Evolutionary conservation across 1,140 invertebrate genomes (phyloP).

Genomic region (Zaprionus ghesquierei): DNA sequence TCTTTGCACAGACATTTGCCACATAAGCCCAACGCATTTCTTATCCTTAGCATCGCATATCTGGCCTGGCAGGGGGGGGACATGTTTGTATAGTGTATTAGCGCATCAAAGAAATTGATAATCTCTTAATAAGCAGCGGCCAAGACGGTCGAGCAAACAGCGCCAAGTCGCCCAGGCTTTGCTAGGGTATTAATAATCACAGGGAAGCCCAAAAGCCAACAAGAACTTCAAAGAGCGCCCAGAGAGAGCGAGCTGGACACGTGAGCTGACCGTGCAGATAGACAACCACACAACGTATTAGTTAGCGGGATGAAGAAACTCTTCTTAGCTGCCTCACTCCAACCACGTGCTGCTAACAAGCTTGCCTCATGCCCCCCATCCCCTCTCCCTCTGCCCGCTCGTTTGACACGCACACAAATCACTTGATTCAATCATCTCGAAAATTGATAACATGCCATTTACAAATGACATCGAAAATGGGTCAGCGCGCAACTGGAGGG

Average conservation of each 20-base stretch:
- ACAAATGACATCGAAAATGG: constrained; percentile 73
- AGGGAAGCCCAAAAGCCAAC: constrained; percentile 64
- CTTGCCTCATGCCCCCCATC: background rate
- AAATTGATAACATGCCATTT: constrained; percentile 83
- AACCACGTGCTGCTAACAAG: background rate
- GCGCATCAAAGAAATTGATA: constrained; percentile 77
- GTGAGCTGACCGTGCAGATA: background rate
- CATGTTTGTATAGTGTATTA: constrained; percentile 42
- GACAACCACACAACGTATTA: no score
- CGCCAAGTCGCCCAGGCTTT: constrained; percentile 1
- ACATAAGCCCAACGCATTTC: background rate
- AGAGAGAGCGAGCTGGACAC: constrained; percentile 53
- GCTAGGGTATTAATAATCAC: constrained; percentile 42
- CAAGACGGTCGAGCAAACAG: constrained; percentile 53
- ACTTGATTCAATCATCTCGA: constrained; percentile 82
- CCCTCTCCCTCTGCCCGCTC: background rate
- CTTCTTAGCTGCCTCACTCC: background rate
- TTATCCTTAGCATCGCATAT: background rate
- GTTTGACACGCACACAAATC: constrained; percentile 77
- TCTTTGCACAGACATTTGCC: background rate
- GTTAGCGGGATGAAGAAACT: background rate
- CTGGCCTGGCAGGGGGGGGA: background rate
- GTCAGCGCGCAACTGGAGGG: background rate
- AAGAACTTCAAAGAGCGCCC: constrained; percentile 47
- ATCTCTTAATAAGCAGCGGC: constrained; percentile 70